phyloP scores from a whole-genome alignment of 2,113 vertebrate genomes.

The Mustelus asterias region DNA sequence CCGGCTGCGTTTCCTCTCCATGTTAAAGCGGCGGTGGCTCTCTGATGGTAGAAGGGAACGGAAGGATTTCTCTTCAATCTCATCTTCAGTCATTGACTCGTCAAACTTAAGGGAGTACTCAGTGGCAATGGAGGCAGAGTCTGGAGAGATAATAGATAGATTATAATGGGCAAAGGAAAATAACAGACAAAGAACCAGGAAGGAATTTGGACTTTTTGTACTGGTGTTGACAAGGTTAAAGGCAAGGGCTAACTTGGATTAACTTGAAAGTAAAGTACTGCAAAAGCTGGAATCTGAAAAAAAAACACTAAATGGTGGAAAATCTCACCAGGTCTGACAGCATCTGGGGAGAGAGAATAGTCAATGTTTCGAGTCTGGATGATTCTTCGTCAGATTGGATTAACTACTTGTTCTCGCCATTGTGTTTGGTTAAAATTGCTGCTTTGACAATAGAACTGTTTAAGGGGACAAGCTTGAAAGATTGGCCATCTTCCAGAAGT shows the following conservation, averaged over 20 bases:
- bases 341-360: too few relatives aligned
- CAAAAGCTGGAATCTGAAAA: too few relatives aligned
- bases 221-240: background rate
- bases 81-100: constrained; percentile 89
- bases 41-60: constrained; percentile 87
- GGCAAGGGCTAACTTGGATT: background rate
- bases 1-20: constrained; percentile 72
- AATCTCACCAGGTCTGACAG: too few relatives aligned
- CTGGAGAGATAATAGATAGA: constrained; percentile 43
- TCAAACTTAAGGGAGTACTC: constrained; percentile 90
- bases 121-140: constrained; percentile 74
- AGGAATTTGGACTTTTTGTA: background rate
- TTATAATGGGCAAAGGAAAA: background rate
- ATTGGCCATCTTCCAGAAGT: background rate
- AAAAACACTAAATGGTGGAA: too few relatives aligned
- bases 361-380: too few relatives aligned
- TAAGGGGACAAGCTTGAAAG: background rate
- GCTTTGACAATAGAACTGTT: background rate
- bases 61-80: constrained; percentile 88
- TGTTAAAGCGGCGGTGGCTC: constrained; percentile 78
- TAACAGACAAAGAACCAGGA: background rate
- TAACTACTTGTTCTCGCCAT: background rate
- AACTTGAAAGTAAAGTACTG: too few relatives aligned
- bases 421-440: background rate
- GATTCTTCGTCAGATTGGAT: background rate